Percentiles rank a stretch among this genome's conserved stretches.
phyloP scores from a whole-genome alignment of 2,888 invertebrate species.

The Mylabris sibirica region DNA sequence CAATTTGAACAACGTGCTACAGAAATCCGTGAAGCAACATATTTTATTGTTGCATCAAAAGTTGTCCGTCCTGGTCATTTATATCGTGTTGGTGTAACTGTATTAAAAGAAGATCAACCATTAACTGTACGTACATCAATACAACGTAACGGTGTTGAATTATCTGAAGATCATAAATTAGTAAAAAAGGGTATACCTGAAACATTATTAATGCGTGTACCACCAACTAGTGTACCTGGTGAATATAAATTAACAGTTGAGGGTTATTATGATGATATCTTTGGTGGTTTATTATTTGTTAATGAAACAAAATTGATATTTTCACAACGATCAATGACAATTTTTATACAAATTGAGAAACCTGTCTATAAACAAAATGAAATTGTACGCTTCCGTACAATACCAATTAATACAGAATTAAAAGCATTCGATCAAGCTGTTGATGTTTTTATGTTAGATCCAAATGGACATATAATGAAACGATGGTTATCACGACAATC shows the following conservation, averaged over 20 bases:
- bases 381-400: conserved; percentile 86
- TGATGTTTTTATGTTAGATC: conserved; percentile 92
- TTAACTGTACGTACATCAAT: conserved; percentile 89
- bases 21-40: conserved; percentile 66
- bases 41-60: conserved; percentile 90
- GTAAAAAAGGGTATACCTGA: conserved; percentile 88
- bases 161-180: conserved; percentile 81
- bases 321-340: conserved; percentile 91
- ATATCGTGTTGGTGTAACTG: conserved; percentile 86
- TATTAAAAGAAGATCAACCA: conserved; percentile 79
- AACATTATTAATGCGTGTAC: conserved; percentile 89
- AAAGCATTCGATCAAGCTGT: conserved; percentile 90
- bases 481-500: conserved; percentile 94
- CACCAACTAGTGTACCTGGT: conserved; percentile 82
- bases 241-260: conserved; percentile 75
- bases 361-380: conserved; percentile 95
- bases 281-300: conserved; percentile 86
- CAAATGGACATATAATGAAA: conserved; percentile 85
- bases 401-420: conserved; percentile 91
- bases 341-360: conserved; percentile 94
- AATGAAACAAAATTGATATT: conserved; percentile 88
- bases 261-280: conserved; percentile 72
- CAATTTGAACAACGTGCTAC: conserved; percentile 42
- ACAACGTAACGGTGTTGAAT: conserved; percentile 87
- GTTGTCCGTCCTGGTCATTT: conserved; percentile 92